Evolutionary conservation across 2,797 vertebrate genomes (phyloP).

Genomic region (Enteromius unitaeniatus): DNA sequence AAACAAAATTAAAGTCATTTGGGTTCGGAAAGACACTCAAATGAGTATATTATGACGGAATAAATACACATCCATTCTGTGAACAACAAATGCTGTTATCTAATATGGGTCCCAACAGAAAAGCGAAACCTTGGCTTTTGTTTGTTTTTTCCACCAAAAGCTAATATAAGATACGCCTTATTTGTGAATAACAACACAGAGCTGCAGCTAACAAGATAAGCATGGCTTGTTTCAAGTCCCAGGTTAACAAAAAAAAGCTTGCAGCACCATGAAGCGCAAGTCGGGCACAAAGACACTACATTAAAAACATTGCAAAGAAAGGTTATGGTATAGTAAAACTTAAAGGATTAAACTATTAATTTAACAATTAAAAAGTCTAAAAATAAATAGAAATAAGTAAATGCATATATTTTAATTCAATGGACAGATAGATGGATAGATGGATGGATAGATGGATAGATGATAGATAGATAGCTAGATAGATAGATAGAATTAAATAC

Average conservation of each 20-base stretch:
- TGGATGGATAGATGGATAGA: no score
- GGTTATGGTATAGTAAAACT: background rate
- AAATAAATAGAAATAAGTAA: no score
- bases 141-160: background rate
- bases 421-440: no score
- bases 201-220: constrained; percentile 27
- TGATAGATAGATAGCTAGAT: no score
- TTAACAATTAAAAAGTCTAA: no score
- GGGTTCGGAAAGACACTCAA: background rate
- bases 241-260: background rate
- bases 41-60: background rate
- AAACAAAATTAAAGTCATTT: background rate
- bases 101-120: background rate
- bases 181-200: constrained; percentile 9
- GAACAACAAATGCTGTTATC: background rate
- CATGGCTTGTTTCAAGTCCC: background rate
- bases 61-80: background rate
- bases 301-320: background rate
- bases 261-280: background rate
- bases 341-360: no score
- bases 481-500: no score
- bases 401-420: no score
- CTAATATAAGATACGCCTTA: background rate
- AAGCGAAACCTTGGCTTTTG: background rate
- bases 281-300: background rate